Evolutionary conservation across 2,113 vertebrate genomes (phyloP), one percentile per base, ranked within the genome.

Genomic region (Percina caprodes): DNA sequence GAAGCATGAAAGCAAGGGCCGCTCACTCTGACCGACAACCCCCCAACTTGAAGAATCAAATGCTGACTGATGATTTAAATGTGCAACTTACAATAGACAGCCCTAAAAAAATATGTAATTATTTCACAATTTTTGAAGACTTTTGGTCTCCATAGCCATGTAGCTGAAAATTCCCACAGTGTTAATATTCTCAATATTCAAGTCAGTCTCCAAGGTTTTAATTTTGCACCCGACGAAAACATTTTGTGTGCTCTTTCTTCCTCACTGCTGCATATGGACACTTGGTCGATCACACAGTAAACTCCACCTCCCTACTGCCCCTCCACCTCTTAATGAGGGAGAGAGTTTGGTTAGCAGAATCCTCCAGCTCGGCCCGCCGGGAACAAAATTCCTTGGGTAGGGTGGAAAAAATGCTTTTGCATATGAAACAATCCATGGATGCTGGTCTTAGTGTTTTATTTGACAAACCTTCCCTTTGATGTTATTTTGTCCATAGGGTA

Each of bases 321-420:
- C 98, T 93, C 98, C 98, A 94, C 98, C 98, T 96, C 97, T 99
- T 95, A 99, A 99, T 95, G 98, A 99, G 97, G 98, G 98, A 88
- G 98, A 99, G 96, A 99, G 98, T 95, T 96, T 99, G 97, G 98
- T 99, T 97, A 99, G 98, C 97, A 97, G 98, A 97, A 99, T 99
- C 95, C 98, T 99, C 92, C 98, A 99, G 96, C 98, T 99, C 89
- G 98, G 98, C 94, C 98, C 98, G 89, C 98, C 98, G 93, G 98
- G 98, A 94, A 99, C 98, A 94, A 99, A 97, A 97, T 99, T 99
- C 94, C 97, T 99, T 91, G 98, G 98, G 98, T 99, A 99, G 96
- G 98, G 96, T 95, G 95, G 33, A 82, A 69, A 52, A 58, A 61
- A 49, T 39, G 2, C 18, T 69, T 95, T 96, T 94, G 94, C 88